Percentiles rank a stretch among this genome's conserved stretches.
Evolutionary conservation across 1,140 invertebrate genomes (phyloP).

Genomic region (Nasonia giraulti): DNA sequence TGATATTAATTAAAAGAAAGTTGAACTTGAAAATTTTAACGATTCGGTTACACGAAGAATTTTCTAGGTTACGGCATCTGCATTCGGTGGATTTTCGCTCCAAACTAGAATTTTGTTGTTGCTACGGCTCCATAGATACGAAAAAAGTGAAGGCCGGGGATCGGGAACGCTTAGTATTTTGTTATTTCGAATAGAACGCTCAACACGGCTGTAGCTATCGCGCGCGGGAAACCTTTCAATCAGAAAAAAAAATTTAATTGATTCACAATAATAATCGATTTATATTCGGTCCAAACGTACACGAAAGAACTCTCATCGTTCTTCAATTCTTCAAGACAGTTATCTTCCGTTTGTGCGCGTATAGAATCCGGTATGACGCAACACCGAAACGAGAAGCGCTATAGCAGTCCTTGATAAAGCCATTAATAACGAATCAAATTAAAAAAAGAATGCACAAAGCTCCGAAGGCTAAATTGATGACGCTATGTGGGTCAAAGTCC

Average conservation of each 20-base stretch:
- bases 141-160: background rate
- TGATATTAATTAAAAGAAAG: background rate
- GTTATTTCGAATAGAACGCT: background rate
- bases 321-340: background rate
- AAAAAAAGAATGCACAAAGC: background rate
- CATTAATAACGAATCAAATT: slow-evolving; percentile 1
- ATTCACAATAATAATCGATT: background rate
- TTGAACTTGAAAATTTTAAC: slow-evolving; percentile 33
- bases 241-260: background rate
- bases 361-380: background rate
- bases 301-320: background rate
- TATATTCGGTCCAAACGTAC: background rate
- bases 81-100: slow-evolving; percentile 29
- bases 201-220: background rate
- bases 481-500: slow-evolving; percentile 17
- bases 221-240: background rate
- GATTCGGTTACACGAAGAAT: slow-evolving; percentile 24
- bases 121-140: slow-evolving; percentile 37
- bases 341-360: background rate
- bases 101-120: background rate
- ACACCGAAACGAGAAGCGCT: background rate
- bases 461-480: slow-evolving; percentile 15
- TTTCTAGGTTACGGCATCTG: slow-evolving; percentile 45
- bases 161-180: background rate
- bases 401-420: background rate